phyloP scores from a whole-genome alignment of 2,797 vertebrate genomes.

The Diplodus sargus region DNA sequence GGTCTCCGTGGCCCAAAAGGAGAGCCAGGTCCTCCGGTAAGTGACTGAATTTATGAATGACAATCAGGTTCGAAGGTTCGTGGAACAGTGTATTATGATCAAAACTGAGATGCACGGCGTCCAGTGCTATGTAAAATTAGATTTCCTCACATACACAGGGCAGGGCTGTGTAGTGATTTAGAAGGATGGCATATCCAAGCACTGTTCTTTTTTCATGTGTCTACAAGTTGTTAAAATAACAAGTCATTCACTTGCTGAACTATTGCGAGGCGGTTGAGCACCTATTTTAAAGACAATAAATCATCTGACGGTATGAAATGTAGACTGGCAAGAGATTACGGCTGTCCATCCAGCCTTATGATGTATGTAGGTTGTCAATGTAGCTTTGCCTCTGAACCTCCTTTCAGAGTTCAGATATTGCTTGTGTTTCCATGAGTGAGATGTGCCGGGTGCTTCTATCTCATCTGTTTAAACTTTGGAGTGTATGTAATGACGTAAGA shows the following conservation, averaged over 20 bases:
- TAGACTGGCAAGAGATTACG: constrained; percentile 29
- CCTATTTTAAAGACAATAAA: constrained; percentile 44
- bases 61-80: constrained; percentile 12
- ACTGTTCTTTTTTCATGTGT: constrained; percentile 69
- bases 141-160: constrained; percentile 51
- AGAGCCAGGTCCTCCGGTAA: constrained; percentile 94
- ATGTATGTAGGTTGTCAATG: constrained; percentile 48
- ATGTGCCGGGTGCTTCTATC: constrained; percentile 17
- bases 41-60: constrained; percentile 75
- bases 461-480: constrained; percentile 29
- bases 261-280: constrained; percentile 49
- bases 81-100: constrained; percentile 31
- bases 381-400: constrained; percentile 16
- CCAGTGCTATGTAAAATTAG: constrained; percentile 50
- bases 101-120: constrained; percentile 48
- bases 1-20: constrained; percentile 91
- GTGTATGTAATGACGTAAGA: constrained; percentile 42
- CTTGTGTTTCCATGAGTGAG: constrained; percentile 48
- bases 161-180: constrained; percentile 70
- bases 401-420: constrained; percentile 31
- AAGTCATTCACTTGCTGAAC: constrained; percentile 61
- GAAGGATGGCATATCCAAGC: constrained; percentile 68
- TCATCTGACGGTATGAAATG: constrained; percentile 43
- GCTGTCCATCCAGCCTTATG: constrained; percentile 36
- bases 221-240: constrained; percentile 79